Evolutionary conservation across 2,888 invertebrate species (phyloP).

Genomic region (Strigamia crassipes): DNA sequence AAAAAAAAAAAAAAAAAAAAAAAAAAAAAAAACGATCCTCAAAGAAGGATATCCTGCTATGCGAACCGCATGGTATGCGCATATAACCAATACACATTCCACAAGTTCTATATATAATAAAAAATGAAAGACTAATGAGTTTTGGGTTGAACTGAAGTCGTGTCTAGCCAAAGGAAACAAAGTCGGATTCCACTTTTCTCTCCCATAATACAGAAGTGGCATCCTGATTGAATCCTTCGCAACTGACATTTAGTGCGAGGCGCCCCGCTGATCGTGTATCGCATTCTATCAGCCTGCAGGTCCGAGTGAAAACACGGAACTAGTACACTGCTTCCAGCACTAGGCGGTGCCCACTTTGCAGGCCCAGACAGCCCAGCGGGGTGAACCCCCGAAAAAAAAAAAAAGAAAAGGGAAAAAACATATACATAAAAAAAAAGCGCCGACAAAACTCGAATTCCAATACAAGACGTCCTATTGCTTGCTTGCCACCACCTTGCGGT

Average conservation of each 20-base stretch:
- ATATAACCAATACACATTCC: constrained; percentile 27
- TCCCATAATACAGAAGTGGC: constrained; percentile 30
- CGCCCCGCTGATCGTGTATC: constrained; percentile 17
- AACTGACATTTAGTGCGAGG: constrained; percentile 30
- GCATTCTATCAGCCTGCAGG: constrained; percentile 30
- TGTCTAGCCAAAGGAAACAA: constrained; percentile 30
- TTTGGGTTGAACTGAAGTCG: constrained; percentile 24
- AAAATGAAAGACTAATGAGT: constrained; percentile 29
- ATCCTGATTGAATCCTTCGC: constrained; percentile 30
- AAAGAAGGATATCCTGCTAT: constrained; percentile 13
- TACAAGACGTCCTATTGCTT: background rate
- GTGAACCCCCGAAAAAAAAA: constrained; percentile 7
- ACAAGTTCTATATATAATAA: constrained; percentile 10
- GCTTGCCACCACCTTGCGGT: background rate
- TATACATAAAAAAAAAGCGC: background rate
- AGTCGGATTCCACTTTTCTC: constrained; percentile 30
- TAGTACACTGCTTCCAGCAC: constrained; percentile 30
- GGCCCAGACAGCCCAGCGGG: constrained; percentile 30
- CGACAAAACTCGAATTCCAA: constrained; percentile 26
- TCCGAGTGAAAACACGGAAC: constrained; percentile 30
- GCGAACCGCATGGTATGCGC: background rate
- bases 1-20: background rate
- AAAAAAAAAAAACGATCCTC: background rate
- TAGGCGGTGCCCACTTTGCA: constrained; percentile 30
- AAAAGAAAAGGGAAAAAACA: background rate